phyloP scores from a whole-genome alignment of 2,888 invertebrate species.

The Agrilus cyanescens region DNA sequence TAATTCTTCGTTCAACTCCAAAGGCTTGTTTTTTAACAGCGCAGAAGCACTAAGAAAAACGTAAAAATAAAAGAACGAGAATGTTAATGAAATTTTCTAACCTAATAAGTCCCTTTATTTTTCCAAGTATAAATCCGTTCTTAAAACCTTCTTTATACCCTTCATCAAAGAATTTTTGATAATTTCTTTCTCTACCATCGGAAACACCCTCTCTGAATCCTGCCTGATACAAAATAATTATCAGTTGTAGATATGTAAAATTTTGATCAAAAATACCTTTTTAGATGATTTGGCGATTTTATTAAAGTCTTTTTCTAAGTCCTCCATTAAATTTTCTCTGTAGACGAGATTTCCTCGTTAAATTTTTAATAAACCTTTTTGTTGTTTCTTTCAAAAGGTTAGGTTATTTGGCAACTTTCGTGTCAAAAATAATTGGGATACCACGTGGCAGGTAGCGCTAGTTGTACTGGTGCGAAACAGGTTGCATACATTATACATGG shows the following conservation, averaged over 20 bases:
- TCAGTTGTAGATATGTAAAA: conserved; percentile 1
- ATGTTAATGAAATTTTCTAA: conserved; percentile 12
- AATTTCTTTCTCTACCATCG: conserved; percentile 49
- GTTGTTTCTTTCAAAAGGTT: too few relatives aligned
- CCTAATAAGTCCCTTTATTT: conserved; percentile 33
- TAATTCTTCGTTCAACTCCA: conserved; percentile 5
- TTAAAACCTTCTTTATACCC: conserved; percentile 56
- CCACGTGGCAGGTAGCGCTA: too few relatives aligned
- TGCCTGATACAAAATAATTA: conserved; percentile 33
- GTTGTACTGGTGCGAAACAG: too few relatives aligned
- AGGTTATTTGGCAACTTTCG: too few relatives aligned
- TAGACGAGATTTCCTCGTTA: too few relatives aligned
- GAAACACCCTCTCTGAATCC: conserved; percentile 58
- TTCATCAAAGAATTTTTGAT: conserved; percentile 56
- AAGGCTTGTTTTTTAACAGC: not conserved
- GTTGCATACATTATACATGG: too few relatives aligned
- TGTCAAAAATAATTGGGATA: too few relatives aligned
- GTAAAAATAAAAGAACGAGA: not conserved
- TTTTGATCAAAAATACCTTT: conserved; percentile 10
- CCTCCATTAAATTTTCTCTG: conserved; percentile 7
- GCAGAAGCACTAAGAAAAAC: not conserved
- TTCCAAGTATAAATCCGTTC: conserved; percentile 47
- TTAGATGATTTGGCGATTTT: conserved; percentile 13
- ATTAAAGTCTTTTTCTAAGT: conserved; percentile 14
- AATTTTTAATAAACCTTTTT: too few relatives aligned